These are phyloP conservation scores for Aegypius monachus DNA, from an alignment of 2,113 vertebrate species.

Conservation along the genomic window DNA sequence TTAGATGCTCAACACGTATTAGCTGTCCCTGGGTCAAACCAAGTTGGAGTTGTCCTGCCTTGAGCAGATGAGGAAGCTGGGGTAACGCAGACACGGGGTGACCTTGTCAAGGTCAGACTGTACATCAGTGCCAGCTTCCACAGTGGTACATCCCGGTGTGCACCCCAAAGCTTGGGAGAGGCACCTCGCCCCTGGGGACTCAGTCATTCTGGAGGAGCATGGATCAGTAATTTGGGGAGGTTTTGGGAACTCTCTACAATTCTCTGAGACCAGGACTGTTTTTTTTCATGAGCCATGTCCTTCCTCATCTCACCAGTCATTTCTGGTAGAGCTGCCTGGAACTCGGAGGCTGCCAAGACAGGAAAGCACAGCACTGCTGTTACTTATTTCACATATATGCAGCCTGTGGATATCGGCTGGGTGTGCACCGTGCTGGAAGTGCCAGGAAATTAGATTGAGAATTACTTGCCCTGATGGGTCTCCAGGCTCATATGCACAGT, in stretches of 20 bases:
- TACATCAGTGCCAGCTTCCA: accelerated
- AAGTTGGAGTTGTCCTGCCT: accelerated
- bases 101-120: background rate
- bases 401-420: background rate
- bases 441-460: background rate
- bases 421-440: background rate
- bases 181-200: accelerated
- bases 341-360: background rate
- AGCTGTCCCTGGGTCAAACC: background rate
- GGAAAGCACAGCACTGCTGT: background rate
- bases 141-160: accelerated
- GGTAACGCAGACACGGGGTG: accelerated
- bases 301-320: background rate
- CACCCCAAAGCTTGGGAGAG: background rate
- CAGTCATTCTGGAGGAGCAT: accelerated
- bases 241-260: background rate
- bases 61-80: accelerated
- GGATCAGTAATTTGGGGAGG: background rate
- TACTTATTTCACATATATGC: background rate
- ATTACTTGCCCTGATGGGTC: background rate
- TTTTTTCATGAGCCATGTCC: background rate
- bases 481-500: accelerated
- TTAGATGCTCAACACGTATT: background rate
- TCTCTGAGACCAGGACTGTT: background rate
- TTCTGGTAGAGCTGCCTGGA: background rate